Evolutionary conservation across 1,140 invertebrate genomes (phyloP), one percentile per base, ranked within the genome.

Genomic region (Drosophila elegans): DNA sequence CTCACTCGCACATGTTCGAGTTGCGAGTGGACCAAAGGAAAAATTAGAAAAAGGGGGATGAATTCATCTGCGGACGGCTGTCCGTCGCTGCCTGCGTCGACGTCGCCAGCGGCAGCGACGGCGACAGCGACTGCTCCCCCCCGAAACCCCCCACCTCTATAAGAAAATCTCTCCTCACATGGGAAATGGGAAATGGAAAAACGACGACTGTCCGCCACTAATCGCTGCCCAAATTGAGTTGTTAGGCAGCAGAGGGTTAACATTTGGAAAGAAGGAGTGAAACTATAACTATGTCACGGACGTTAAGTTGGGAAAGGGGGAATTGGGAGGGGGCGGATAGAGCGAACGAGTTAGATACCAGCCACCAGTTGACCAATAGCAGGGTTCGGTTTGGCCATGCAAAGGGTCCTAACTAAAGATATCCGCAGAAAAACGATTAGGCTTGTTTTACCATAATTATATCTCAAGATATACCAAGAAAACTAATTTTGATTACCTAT

Each of bases 21-120:
- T 72, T 71, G 81, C 73, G 79, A 89, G 80, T 88, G 83, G 83
- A 88, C 83, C 78, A 71, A 78, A 81, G 75, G 74, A n/a, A 59
- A 74, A 75, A 55, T 27, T 21, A 36, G 7, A 27, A 11, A 36
- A 39, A 86, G 83, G 83, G 83, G 83, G 83, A 89, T 88, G 83
- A 88, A 83, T 83, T 64, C 75, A 67, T 79, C 79, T 71, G 71
- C 63, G 71, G 61, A 76, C 57, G 41, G 10, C 44, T 55, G 41
- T 64, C 51, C 66, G 68, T 49, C 61, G 41, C 55, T 55, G 74
- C 46, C 57, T 0, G 21, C 46, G 44, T 66, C 59, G 32, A n/a
- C 39, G 76, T 25, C 39, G 32, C 12, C 56, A 3, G 16, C 9
- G n/a, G 42, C 46, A 44, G 64, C 64, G 42, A 56, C 67, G 38